Conservation (phyloP, 2,113 vertebrate species). For the Lasiurus borealis region DNA sequence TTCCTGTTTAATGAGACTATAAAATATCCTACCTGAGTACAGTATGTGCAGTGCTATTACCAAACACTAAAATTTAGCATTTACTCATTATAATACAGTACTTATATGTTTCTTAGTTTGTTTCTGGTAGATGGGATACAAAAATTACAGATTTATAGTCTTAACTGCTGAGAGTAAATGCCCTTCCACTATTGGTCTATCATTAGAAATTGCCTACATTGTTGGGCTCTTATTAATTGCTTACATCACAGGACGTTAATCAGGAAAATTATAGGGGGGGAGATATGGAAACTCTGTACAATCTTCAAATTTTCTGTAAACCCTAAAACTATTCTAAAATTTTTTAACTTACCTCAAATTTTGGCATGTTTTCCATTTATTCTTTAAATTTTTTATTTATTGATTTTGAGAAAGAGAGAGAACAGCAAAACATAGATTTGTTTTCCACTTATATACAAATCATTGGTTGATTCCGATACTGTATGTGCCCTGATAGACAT, state of each 20-base stretch:
- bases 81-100: not conserved
- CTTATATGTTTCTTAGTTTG: conserved; percentile 14
- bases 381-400: not conserved
- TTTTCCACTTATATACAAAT: not conserved
- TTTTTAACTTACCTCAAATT: not conserved
- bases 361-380: not conserved
- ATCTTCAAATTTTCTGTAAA: not conserved
- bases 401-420: not conserved
- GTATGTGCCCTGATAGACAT: not conserved
- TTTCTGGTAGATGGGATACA: conserved; percentile 15
- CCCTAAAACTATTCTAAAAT: conserved; percentile 22
- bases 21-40: conserved; percentile 39
- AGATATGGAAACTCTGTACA: not conserved
- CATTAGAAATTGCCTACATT: not conserved
- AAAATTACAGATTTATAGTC: conserved; percentile 46
- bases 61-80: conserved; percentile 19
- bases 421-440: not conserved
- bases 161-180: conserved; percentile 15
- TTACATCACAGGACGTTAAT: not conserved
- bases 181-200: not conserved
- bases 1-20: conserved; percentile 67
- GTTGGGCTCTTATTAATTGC: not conserved
- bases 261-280: not conserved
- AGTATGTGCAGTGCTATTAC: not conserved
- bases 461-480: not conserved